Evolutionary conservation across 2,888 invertebrate genomes (phyloP), one percentile per base, ranked within the genome.

Genomic region (Parnassius smintheus): DNA sequence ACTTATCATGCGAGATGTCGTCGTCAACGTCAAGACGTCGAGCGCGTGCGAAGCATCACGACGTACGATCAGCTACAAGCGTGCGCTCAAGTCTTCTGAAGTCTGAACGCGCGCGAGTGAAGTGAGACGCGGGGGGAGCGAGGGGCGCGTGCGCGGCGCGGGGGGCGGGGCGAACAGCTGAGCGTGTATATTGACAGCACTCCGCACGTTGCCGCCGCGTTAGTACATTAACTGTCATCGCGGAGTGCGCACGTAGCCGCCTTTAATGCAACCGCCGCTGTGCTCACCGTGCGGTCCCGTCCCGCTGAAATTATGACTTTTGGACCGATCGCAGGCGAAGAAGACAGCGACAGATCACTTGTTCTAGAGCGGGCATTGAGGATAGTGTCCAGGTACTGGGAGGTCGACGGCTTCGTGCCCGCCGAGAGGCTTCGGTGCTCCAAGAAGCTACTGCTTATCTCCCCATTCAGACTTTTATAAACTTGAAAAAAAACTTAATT

Each of bases 121-220:
- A 67, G 67, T 65, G 65, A 49, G 46, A 35, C 55, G 49, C 22
- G 51, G 59, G 61, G 59, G 59, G 61, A 77, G 67, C 78, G 74
- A 81, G 80, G 76, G 75, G 82, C 77, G 72, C 72, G 53, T 35
- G 55, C 45, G 72, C 73, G 70, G 77, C 68, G 78, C 73, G 82
- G 78, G 76, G 77, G 66, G 79, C 74, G 82, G 79, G 80, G 81
- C 78, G 85, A 92, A 93, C 93, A 93, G 93, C 93, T 93, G 93
- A 93, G 92, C 88, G 88, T 83, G 88, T 91, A 93, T 93, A 93
- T 93, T 93, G 93, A 91, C 91, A 91, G 86, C 84, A 81, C 79
- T 78, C 74, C 68, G 90, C 93, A 92, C 88, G 87, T 87, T 89
- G 85, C 87, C 88, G 77, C 75, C 79, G 78, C 78, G 91, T 90